Base-by-base conservation (phyloP, 2,888 invertebrate genomes). In the Parnassius mnemosyne region DNA sequence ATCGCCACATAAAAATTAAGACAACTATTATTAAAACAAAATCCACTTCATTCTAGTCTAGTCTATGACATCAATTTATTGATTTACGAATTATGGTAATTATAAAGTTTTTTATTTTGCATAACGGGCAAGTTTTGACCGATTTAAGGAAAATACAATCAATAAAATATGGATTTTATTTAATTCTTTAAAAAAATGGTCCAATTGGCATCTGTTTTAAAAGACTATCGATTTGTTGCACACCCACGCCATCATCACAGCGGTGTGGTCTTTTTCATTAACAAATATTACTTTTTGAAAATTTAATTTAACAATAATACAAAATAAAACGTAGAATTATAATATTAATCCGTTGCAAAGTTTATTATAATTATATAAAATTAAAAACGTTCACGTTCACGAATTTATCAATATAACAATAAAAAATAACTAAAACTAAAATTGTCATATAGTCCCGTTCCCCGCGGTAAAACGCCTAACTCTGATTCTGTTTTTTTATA, bases 131-230 rank as follows among this genome's bases (percentile, higher is more conserved):
- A 58, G 53, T 58, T 63, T 63, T 46, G 55, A 5, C 9, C 10
- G 54, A 41, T 51, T 54, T 58, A 58, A 54, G 53, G 51, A 41
- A 58, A 42, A 58, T n/a, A 44, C 34, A 50, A 63, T 63, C 62
- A 58, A 63, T 63, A 58, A 49, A 63, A 63, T 63, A 51, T 50
- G 62, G 46, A 54, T 54, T 63, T 63, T 20, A 20, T 20, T 20
- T 20, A 2, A 20, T 20, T 20, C 20, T 2, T 2, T 20, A 20
- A 20, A 20, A 20, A 20, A 20, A 20, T 20, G 25, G 47, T 57
- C 57, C 43, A 42, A 53, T 62, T 57, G 43, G 58, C 53, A 53
- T 20, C 49, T 42, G 49, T 54, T 61, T 57, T 53, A 42, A 44
- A 41, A 54, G 51, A 55, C 57, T 55, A 58, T 62, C 57, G 50